phyloP scores from a whole-genome alignment of 2,113 vertebrate species.

The Scatophagus argus region DNA sequence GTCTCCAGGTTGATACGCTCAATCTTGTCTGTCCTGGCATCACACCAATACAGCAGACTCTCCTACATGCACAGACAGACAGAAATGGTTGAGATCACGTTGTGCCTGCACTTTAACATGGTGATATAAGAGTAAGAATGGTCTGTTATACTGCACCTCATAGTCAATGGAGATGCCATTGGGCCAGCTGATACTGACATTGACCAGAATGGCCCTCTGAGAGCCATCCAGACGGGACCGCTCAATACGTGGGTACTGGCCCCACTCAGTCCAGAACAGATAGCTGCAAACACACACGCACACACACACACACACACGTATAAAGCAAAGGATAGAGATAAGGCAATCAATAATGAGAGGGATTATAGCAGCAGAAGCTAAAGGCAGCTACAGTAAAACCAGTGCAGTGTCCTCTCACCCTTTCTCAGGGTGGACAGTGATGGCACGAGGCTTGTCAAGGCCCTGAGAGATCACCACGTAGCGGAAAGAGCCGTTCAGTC shows the following conservation, averaged over 20 bases:
- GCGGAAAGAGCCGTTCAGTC: constrained; percentile 96
- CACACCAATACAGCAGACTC: constrained; percentile 96
- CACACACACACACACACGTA: constrained; percentile 10
- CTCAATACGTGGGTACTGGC: constrained; percentile 96
- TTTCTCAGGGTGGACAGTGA: constrained; percentile 94
- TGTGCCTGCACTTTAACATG: background rate
- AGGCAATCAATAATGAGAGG: constrained; percentile 24
- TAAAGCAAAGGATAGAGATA: background rate
- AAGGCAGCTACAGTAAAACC: background rate
- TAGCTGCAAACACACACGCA: constrained; percentile 83
- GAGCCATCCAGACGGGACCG: constrained; percentile 92
- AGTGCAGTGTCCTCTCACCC: constrained; percentile 84
- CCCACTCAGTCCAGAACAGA: constrained; percentile 99
- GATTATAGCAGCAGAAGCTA: constrained; percentile 12
- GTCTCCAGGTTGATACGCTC: constrained; percentile 96
- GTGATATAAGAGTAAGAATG: background rate
- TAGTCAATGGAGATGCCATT: constrained; percentile 98
- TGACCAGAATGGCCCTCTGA: constrained; percentile 91
- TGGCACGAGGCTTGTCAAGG: constrained; percentile 96
- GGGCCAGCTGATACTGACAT: constrained; percentile 97
- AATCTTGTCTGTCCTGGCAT: constrained; percentile 96
- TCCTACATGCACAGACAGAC: constrained; percentile 81
- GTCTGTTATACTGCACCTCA: constrained; percentile 81
- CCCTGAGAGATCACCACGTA: constrained; percentile 97
- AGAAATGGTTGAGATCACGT: background rate